These are phyloP conservation scores for Ailurus styani DNA, from an alignment of 2,113 vertebrate species.

Conservation along the genomic window DNA sequence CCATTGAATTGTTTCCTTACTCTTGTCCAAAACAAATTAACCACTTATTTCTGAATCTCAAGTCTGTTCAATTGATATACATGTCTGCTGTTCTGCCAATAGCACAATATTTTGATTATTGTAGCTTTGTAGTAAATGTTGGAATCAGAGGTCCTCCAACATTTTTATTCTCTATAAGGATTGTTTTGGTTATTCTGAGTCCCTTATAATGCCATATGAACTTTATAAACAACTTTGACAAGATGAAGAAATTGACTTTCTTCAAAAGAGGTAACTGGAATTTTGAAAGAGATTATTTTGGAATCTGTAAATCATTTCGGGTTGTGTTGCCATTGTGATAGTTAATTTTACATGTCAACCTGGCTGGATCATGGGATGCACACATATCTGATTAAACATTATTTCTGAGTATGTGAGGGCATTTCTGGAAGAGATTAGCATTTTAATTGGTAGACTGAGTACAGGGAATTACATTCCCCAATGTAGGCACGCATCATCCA, in stretches of 20 bases:
- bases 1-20: background rate
- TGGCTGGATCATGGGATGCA: background rate
- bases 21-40: background rate
- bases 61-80: accelerated
- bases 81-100: background rate
- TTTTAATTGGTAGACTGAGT: background rate
- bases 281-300: background rate
- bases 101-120: background rate
- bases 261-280: background rate
- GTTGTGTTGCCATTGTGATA: background rate
- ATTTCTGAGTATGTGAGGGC: background rate
- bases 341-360: background rate
- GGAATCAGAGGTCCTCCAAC: background rate
- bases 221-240: background rate
- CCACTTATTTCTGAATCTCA: background rate
- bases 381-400: background rate
- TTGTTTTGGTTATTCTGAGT: background rate
- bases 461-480: background rate
- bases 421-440: background rate
- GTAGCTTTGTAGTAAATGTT: background rate
- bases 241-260: background rate
- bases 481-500: background rate
- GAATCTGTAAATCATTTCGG: background rate
- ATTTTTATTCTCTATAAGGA: background rate
- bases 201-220: background rate